Conservation (phyloP, 1,140 invertebrate genomes). For the Lycorma delicatula region DNA sequence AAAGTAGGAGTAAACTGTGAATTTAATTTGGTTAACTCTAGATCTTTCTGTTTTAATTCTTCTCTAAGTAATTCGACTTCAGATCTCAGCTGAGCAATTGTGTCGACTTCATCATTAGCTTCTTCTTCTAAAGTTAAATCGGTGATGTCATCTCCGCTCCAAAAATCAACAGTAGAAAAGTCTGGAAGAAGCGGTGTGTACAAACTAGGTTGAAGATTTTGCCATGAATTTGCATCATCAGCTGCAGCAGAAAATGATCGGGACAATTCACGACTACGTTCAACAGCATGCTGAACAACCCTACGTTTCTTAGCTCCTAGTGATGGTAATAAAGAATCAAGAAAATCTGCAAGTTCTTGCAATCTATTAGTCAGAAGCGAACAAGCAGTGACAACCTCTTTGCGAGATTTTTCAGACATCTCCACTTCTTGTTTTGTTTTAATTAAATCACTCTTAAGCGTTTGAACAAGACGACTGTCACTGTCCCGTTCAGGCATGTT, state of each 20-base stretch:
- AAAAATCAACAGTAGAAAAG: conserved; percentile 31
- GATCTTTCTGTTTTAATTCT: conserved; percentile 33
- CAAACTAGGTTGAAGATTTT: conserved; percentile 13
- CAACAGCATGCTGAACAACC: conserved; percentile 44
- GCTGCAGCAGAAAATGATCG: conserved; percentile 20
- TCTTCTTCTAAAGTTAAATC: conserved; percentile 1
- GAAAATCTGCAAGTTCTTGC: conserved; percentile 59
- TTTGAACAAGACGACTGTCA: conserved; percentile 15
- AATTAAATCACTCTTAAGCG: conserved; percentile 28
- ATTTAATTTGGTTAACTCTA: neutral
- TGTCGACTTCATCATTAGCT: conserved; percentile 5
- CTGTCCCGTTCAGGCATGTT: conserved; percentile 26
- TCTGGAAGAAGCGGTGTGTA: conserved; percentile 27
- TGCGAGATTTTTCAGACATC: conserved; percentile 41
- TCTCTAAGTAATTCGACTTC: conserved; percentile 40
- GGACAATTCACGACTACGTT: conserved; percentile 48
- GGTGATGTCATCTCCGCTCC: conserved; percentile 18
- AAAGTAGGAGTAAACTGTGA: neutral
- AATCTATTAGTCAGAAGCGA: conserved; percentile 50
- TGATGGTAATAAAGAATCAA: conserved; percentile 51
- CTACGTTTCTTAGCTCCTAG: conserved; percentile 42
- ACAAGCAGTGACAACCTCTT: conserved; percentile 55
- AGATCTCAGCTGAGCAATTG: conserved; percentile 31
- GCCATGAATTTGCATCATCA: conserved; percentile 14
- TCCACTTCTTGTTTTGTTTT: conserved; percentile 37